Evolutionary conservation across 1,140 invertebrate species (phyloP).

Genomic region (Drosophila azteca): DNA sequence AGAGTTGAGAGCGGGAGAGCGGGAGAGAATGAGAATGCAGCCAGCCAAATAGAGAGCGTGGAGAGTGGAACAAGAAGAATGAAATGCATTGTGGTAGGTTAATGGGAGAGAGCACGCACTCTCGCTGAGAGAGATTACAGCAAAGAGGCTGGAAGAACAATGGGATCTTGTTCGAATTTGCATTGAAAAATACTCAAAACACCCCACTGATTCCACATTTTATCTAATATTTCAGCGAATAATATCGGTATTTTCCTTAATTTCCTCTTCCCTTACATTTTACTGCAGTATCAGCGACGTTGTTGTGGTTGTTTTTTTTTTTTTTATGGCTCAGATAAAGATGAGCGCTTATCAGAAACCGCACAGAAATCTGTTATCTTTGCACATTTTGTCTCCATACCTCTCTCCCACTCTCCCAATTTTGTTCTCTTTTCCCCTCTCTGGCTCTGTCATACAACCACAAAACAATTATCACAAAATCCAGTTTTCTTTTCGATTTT

Average conservation of each 20-base stretch:
- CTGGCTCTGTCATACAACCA: slow-evolving; percentile 1
- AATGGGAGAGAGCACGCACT: neutral
- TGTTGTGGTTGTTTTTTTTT: slow-evolving; percentile 11
- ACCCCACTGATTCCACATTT: no score
- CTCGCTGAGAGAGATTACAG: slow-evolving; percentile 10
- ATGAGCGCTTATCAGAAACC: slow-evolving; percentile 43
- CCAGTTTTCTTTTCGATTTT: slow-evolving; percentile 35
- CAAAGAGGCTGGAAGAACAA: slow-evolving; percentile 38
- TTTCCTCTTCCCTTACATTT: slow-evolving; percentile 10
- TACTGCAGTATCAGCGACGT: slow-evolving; percentile 22
- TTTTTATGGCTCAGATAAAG: slow-evolving; percentile 36
- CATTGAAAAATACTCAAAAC: neutral
- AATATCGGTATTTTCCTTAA: no score
- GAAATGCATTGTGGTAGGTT: slow-evolving; percentile 35
- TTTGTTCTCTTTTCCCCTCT: neutral
- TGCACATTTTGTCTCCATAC: slow-evolving; percentile 16
- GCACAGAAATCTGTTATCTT: slow-evolving; percentile 46
- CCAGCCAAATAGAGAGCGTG: no score
- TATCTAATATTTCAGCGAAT: no score
- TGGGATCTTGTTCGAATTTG: slow-evolving; percentile 12
- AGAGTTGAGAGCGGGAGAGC: slow-evolving; percentile 11
- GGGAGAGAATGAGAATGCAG: slow-evolving; percentile 4
- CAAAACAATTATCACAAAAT: slow-evolving; percentile 51
- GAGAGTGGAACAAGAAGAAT: slow-evolving; percentile 10
- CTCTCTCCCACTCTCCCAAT: neutral